Base-by-base conservation (phyloP, 2,888 invertebrate species). In the Villa cingulata region DNA sequence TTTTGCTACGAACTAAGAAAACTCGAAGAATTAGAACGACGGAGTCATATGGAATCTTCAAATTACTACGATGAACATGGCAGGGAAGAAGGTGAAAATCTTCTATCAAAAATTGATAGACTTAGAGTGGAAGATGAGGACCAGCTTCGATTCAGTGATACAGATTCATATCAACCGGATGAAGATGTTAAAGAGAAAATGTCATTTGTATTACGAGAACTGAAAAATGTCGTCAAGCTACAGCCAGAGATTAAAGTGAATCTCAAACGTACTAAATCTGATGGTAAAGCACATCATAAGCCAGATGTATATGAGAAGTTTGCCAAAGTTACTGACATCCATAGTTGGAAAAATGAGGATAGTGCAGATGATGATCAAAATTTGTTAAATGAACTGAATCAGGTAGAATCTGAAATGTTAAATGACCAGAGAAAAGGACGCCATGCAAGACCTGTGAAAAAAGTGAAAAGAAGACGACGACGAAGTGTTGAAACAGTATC, bases 1-100 rank as follows among this genome's bases (percentile, higher is more conserved):
- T 91, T 89, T 59, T 86, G 87, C 58, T 89, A 91, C 63, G 90
- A 91, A 62, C 66, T 90, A 48, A 73, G 86, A 47, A 88, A 90
- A 66, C 68, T 91, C 34, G 88, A 91, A 67, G 86, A 89, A 67
- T 75, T 90, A 68, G 90, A 90, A 65, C 74, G 83, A 53, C 83
- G 82, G 54, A 78, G 80, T 3, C 78, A 80, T 56, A 57, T 80
- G 48, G 83, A 84, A 57, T 63, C 72, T 37, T 46, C 51, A 66
- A 56, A 43, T 34, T 51, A 47, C 23, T 46, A 44, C 17, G 41
- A 47, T 7, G 42, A 37, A 14, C 37, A 41, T n/a, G 43, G 45
- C 9, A 40, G 27, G 6, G 42, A 42, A 14, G 38, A 19, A 15
- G 37, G 67, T 34, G 54, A 56, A 15, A 54, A 55, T 2, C 34